A percentile compares a stretch with the other conserved stretches of the same genome.
These are phyloP conservation scores for Ephialtes manifestator DNA, from an alignment of 2,888 invertebrate species.

Conservation along the genomic window DNA sequence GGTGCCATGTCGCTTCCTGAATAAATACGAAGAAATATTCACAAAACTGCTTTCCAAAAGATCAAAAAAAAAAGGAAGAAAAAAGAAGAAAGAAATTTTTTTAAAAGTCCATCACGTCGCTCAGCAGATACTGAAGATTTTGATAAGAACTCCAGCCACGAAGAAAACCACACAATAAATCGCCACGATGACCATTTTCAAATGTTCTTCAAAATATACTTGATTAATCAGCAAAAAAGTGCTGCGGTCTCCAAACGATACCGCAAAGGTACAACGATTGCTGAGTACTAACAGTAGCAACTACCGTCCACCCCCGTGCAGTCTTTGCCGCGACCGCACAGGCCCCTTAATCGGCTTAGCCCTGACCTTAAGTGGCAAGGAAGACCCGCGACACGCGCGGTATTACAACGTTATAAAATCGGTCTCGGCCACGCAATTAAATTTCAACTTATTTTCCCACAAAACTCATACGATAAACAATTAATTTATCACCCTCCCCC, in stretches of 20 bases:
- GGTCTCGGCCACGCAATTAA: slow-evolving; percentile 56
- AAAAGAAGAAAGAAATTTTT: background rate
- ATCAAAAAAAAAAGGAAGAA: slow-evolving; percentile 27
- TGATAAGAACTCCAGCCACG: slow-evolving; percentile 82
- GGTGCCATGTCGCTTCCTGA: slow-evolving; percentile 86
- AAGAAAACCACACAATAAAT: slow-evolving; percentile 84
- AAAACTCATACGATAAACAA: background rate
- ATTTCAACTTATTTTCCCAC: slow-evolving; percentile 45
- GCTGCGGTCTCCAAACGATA: background rate
- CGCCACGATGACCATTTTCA: slow-evolving; percentile 83
- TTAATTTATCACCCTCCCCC: background rate
- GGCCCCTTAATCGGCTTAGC: slow-evolving; percentile 80
- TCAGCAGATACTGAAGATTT: slow-evolving; percentile 82
- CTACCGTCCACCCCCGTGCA: slow-evolving; percentile 26
- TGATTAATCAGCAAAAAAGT: background rate
- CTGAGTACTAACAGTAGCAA: background rate
- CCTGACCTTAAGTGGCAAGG: slow-evolving; percentile 80
- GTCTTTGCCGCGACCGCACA: slow-evolving; percentile 56
- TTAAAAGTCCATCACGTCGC: slow-evolving; percentile 20
- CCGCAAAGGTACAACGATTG: slow-evolving; percentile 15
- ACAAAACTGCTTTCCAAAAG: background rate
- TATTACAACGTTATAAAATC: slow-evolving; percentile 53
- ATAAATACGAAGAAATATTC: slow-evolving; percentile 29
- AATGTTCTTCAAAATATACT: background rate
- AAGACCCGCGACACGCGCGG: slow-evolving; percentile 64